Percentiles rank a stretch among this genome's conserved stretches.
phyloP scores from a whole-genome alignment of 2,888 invertebrate genomes.

The Eristalinus aeneus region DNA sequence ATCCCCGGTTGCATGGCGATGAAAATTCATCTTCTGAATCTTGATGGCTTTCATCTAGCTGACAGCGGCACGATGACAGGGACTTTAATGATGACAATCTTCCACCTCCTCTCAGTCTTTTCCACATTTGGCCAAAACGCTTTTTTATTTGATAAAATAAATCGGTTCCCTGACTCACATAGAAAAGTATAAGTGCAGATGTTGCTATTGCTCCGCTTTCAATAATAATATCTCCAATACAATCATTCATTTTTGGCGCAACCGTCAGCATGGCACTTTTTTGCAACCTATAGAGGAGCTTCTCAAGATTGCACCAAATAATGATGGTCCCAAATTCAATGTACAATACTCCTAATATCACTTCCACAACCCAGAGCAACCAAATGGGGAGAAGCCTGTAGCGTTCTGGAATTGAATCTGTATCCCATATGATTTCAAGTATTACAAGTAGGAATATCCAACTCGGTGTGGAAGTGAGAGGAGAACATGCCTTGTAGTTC shows the following conservation, averaged over 20 bases:
- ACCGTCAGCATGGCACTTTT: background rate
- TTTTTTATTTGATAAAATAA: background rate
- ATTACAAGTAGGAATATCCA: conserved; percentile 43
- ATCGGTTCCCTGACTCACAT: conserved; percentile 31
- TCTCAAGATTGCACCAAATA: conserved; percentile 54
- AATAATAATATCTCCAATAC: background rate
- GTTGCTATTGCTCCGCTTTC: background rate
- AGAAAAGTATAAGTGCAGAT: conserved; percentile 1
- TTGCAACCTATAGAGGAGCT: conserved; percentile 6
- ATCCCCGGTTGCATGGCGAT: background rate
- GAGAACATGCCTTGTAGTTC: background rate
- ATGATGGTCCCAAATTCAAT: conserved; percentile 34
- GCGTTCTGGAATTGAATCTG: conserved; percentile 32
- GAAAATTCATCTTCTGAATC: background rate
- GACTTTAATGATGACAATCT: background rate
- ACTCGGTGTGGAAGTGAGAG: conserved; percentile 24
- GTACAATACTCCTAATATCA: conserved; percentile 9
- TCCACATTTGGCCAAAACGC: background rate
- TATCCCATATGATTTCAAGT: conserved; percentile 43
- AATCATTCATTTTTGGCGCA: background rate
- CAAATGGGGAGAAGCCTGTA: conserved; percentile 7
- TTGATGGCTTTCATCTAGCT: background rate
- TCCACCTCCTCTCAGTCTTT: background rate
- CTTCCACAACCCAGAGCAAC: conserved; percentile 18
- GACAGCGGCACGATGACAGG: background rate